Percentiles rank a stretch among this genome's conserved stretches.
Conservation (phyloP, 2,888 invertebrate genomes). For the Minunthozetes semirufus region DNA sequence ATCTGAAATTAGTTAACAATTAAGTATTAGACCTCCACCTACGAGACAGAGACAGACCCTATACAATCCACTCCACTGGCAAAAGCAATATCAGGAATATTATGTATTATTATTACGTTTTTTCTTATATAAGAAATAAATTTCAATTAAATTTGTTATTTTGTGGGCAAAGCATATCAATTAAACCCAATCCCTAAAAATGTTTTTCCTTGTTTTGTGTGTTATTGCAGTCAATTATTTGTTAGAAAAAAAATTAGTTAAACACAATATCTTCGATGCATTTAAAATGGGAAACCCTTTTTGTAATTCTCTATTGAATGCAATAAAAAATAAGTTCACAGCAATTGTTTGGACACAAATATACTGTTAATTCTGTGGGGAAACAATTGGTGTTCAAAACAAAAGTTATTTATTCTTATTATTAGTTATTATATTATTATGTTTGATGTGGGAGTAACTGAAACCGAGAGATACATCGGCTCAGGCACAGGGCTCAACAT, state of each 20-base stretch:
- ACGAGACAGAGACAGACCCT: conserved; percentile 1
- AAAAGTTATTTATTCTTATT: too few species aligned
- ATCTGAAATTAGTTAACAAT: conserved; percentile 23
- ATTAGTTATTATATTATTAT: too few species aligned
- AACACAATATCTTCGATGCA: not conserved
- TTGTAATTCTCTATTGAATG: not conserved
- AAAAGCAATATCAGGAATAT: not conserved
- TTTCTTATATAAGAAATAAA: conserved; percentile 20
- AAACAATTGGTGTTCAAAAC: too few species aligned
- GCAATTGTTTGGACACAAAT: not conserved
- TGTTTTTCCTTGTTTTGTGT: not conserved
- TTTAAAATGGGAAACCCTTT: not conserved
- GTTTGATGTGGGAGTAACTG: not conserved
- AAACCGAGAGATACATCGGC: not conserved
- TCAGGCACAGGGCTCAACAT: not conserved
- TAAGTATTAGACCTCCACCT: conserved; percentile 26
- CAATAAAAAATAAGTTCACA: not conserved
- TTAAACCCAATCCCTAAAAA: conserved; percentile 25
- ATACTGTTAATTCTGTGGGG: too few species aligned
- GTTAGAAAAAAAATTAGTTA: not conserved
- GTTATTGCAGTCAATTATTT: not conserved
- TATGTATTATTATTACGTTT: not conserved
- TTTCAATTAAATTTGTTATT: conserved; percentile 23
- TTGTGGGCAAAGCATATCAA: conserved; percentile 13
- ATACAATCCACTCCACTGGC: not conserved